These are phyloP conservation scores for Andricus curvator DNA, from an alignment of 2,888 invertebrate genomes.

Conservation along the genomic window DNA sequence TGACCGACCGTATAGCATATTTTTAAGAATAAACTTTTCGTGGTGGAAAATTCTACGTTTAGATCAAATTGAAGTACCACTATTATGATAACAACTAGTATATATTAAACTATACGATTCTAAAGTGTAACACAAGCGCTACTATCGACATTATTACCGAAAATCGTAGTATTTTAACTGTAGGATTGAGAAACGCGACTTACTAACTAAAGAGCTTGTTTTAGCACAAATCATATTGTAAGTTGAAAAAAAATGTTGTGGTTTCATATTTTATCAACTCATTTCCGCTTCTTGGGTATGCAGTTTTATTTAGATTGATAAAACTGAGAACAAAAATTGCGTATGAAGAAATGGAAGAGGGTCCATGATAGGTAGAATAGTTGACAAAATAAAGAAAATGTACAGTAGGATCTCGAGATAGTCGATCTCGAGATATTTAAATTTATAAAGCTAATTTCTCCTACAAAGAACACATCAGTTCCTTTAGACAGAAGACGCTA, in stretches of 20 bases:
- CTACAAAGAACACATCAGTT: slow-evolving; percentile 1
- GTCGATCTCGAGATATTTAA: not conserved
- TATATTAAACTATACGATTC: slow-evolving; percentile 2
- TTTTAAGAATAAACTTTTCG: slow-evolving; percentile 14
- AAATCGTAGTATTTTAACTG: slow-evolving; percentile 9
- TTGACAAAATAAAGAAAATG: not conserved
- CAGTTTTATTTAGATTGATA: not conserved
- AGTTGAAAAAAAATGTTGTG: not conserved
- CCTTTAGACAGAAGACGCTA: not conserved
- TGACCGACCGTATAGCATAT: slow-evolving; percentile 34
- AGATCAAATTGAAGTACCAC: slow-evolving; percentile 19
- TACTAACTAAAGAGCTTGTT: slow-evolving; percentile 16
- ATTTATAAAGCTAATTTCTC: not conserved
- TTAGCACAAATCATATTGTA: not conserved
- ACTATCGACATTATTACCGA: slow-evolving; percentile 11
- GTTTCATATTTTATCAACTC: slow-evolving; percentile 9
- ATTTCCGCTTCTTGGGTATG: not conserved
- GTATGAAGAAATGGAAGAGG: not conserved
- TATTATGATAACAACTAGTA: slow-evolving; percentile 14
- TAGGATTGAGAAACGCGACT: slow-evolving; percentile 5
- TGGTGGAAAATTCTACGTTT: not conserved
- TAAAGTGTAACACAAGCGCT: slow-evolving; percentile 12
- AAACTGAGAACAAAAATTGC: not conserved
- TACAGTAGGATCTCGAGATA: not conserved
- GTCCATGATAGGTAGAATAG: slow-evolving; percentile 10